Evolutionary conservation across 1,140 invertebrate genomes (phyloP).

Genomic region (Meloidogyne chitwoodi): DNA sequence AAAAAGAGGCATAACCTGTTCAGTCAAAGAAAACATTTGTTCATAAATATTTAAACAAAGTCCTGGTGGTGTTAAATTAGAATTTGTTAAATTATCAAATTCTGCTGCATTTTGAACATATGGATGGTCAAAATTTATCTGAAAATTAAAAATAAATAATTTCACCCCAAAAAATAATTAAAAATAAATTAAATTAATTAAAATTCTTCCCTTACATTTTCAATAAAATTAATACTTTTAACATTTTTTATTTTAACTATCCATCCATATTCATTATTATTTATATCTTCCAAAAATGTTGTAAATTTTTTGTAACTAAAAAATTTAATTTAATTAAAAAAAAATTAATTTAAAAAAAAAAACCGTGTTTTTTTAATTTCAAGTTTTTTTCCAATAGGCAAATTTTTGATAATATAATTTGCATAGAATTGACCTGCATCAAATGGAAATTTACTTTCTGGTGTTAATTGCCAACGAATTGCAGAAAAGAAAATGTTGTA

Average conservation of each 20-base stretch:
- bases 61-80: background rate
- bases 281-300: slow-evolving; percentile 36
- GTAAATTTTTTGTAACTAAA: slow-evolving; percentile 42
- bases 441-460: slow-evolving; percentile 31
- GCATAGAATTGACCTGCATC: slow-evolving; percentile 47
- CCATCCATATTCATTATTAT: slow-evolving; percentile 19
- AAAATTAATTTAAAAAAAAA: background rate
- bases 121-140: slow-evolving; percentile 9
- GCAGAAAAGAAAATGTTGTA: slow-evolving; percentile 29
- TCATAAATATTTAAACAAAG: background rate
- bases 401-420: slow-evolving; percentile 28
- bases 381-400: slow-evolving; percentile 28
- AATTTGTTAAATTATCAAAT: background rate
- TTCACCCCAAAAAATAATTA: background rate
- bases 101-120: background rate
- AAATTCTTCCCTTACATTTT: slow-evolving; percentile 23
- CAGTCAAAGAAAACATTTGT: slow-evolving; percentile 10
- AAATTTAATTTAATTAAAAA: background rate
- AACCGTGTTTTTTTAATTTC: slow-evolving; percentile 42
- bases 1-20: slow-evolving; percentile 16
- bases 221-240: slow-evolving; percentile 42
- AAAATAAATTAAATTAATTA: background rate
- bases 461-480: slow-evolving; percentile 11
- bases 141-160: background rate
- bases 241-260: slow-evolving; percentile 36